Evolutionary conservation across 2,113 vertebrate species (phyloP), one percentile per base, ranked within the genome.

Genomic region (Corythoichthys haematopterus): DNA sequence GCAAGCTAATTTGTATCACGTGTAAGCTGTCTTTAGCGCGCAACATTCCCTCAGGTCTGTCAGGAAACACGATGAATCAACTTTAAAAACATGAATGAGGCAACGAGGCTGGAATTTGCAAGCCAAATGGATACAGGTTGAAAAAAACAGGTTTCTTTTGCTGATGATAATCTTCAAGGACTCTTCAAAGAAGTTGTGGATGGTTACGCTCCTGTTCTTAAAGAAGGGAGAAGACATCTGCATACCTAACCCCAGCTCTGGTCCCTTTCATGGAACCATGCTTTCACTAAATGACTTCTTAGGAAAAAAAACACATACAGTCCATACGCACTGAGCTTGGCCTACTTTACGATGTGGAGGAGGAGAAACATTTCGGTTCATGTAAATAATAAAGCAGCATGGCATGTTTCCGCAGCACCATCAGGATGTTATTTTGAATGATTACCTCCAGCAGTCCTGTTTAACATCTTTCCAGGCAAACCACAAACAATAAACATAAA

Each of bases 381-480:
- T 80, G 64, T 85, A 81, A 79, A 86, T 85, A 84, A 81, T 80
- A 77, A 76, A 86, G 67, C 66, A 81, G 47, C 8, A 16, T 14
- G 33, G 59, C 47, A 57, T 63, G 47, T 46, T 28, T 45, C 56
- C 62, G 64, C 51, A 57, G 47, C 43, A 40, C 36, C 55, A 33
- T 45, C 64, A 52, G 58, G 6, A 20, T 55, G 20, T 33, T 28
- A 33, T 62, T 62, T 48, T 55, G 60, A 64, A 64, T 69, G 65
- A 62, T 55, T 43, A 52, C 13, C 55, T 16, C 1, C 10, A 55
- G 20, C 16, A 45, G 45, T 28, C 58, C 28, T 52, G 28, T 66
- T 43, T 46, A 20, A 47, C 7, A 16, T 70, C 50, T 46, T 61
- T 40, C 38, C 59, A 45, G 20, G 59, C 38, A 28, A 61, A 20